These are phyloP conservation scores for Lasioglossum marginatum DNA, from an alignment of 2,888 invertebrate genomes.

Conservation along the genomic window DNA sequence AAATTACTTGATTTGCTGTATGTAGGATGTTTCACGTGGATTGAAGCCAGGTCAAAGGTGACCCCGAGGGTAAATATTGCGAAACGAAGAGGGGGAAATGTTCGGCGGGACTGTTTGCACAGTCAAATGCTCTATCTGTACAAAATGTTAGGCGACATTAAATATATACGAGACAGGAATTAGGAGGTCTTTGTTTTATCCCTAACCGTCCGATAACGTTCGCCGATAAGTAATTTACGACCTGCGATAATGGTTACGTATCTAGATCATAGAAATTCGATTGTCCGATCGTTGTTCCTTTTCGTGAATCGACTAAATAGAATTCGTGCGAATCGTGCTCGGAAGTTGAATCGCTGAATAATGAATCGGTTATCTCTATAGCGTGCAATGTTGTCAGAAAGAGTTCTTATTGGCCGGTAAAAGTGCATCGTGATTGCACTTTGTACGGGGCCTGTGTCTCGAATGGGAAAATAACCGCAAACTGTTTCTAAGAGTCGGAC, in stretches of 20 bases:
- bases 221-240: not conserved
- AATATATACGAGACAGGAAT: not conserved
- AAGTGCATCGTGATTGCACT: not conserved
- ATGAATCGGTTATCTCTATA: not conserved
- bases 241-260: not conserved
- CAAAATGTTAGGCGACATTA: not conserved
- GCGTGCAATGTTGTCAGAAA: not conserved
- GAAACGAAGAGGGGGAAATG: not conserved
- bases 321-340: not conserved
- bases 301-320: not conserved
- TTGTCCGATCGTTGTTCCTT: not conserved
- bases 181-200: not conserved
- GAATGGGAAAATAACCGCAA: not conserved
- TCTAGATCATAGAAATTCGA: not conserved
- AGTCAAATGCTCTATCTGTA: not conserved
- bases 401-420: constrained; percentile 15
- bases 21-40: not conserved
- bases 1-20: not conserved
- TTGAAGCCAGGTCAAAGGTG: not conserved
- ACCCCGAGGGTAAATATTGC: not conserved
- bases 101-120: not conserved
- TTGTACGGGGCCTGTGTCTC: not conserved
- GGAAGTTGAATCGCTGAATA: not conserved
- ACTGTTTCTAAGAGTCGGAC: not conserved
- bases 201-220: not conserved